phyloP scores from a whole-genome alignment of 64 coral and sea anemone species.

The Platygyra sinensis region DNA sequence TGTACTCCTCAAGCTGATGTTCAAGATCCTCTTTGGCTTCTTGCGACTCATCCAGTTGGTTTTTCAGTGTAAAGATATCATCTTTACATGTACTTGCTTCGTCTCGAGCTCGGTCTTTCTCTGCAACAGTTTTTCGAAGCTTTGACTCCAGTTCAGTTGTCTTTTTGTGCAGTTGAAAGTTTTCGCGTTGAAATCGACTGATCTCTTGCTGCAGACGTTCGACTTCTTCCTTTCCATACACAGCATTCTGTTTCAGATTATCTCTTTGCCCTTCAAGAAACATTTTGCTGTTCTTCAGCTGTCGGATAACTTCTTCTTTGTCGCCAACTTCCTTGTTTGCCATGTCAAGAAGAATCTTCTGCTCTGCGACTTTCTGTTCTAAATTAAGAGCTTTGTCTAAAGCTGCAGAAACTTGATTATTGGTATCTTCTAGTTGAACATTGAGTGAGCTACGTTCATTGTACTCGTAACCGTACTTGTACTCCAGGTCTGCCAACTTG shows the following conservation, averaged over 20 bases:
- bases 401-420: conserved; percentile 8
- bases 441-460: conserved; percentile 26
- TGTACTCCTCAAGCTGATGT: conserved; percentile 52
- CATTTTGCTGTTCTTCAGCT: conserved; percentile 71
- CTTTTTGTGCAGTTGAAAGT: conserved; percentile 63
- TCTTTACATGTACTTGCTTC: conserved; percentile 55
- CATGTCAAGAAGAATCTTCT: conserved; percentile 69
- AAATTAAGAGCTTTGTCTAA: conserved; percentile 25
- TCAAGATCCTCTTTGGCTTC: conserved; percentile 40
- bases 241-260: conserved; percentile 66
- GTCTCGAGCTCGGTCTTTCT: conserved; percentile 40
- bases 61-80: conserved; percentile 48
- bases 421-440: conserved; percentile 26
- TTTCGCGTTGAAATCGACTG: conserved; percentile 65
- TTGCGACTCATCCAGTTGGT: conserved; percentile 38
- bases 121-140: conserved; percentile 25
- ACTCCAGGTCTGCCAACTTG: conserved; percentile 63
- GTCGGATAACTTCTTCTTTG: conserved; percentile 72
- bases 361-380: conserved; percentile 60
- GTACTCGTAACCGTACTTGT: conserved; percentile 70
- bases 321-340: conserved; percentile 71
- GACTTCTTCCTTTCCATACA: conserved; percentile 53
- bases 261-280: conserved; percentile 78
- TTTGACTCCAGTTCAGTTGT: conserved; percentile 64
- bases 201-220: conserved; percentile 73